phyloP scores from a whole-genome alignment of 2,888 invertebrate genomes.

The Ceraclea dissimilis region DNA sequence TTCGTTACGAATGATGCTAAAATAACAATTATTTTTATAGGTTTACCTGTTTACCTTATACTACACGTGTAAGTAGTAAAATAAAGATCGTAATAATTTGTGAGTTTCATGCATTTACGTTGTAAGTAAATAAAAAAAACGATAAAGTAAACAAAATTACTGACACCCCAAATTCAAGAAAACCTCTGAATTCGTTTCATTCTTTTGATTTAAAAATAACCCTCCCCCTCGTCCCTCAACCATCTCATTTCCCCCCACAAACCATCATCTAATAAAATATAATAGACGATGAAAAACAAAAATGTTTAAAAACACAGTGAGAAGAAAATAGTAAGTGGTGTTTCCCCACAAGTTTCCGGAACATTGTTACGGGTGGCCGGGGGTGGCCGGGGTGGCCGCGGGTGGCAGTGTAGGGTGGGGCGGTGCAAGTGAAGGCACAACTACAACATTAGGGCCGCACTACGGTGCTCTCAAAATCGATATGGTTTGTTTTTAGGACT shows the following conservation, averaged over 20 bases:
- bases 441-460: conserved; percentile 26
- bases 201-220: neutral
- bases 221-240: neutral
- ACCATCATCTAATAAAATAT: conserved; percentile 1
- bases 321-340: conserved; percentile 7
- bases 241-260: neutral
- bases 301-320: neutral
- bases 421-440: conserved; percentile 26
- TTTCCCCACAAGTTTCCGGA: conserved; percentile 17
- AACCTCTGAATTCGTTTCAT: neutral
- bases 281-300: neutral
- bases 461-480: conserved; percentile 39
- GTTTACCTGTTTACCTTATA: no score
- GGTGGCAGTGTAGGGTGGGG: conserved; percentile 20
- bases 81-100: no score
- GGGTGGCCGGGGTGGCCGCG: conserved; percentile 14
- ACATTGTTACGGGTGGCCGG: neutral
- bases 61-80: no score
- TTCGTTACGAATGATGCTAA: no score
- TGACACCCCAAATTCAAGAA: no score
- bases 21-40: no score
- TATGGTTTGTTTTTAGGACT: conserved; percentile 32
- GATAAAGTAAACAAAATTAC: no score
- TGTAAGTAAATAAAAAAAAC: no score
- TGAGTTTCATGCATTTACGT: no score